Conservation (phyloP, 2,113 vertebrate genomes). For the Halichoerus grypus region DNA sequence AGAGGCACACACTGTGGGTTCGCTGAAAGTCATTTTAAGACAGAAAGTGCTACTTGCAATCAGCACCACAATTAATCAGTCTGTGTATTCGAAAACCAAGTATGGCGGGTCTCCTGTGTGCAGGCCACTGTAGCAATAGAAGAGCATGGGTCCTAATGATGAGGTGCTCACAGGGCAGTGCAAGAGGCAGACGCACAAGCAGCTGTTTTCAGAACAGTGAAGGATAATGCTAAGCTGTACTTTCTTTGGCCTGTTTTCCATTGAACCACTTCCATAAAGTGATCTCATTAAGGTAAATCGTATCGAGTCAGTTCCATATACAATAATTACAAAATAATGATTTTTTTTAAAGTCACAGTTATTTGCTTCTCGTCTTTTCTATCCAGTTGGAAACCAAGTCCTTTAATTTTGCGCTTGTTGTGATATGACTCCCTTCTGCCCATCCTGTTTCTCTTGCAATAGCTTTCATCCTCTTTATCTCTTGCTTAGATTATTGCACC, state of each 20-base stretch:
- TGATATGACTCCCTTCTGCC: background rate
- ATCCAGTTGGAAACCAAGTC: background rate
- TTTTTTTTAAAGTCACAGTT: background rate
- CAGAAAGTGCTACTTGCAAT: background rate
- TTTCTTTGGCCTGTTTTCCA: background rate
- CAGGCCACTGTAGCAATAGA: fast-evolving
- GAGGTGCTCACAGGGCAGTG: fast-evolving
- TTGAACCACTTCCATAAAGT: background rate
- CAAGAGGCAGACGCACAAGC: background rate
- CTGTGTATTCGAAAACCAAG: background rate
- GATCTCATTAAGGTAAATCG: constrained; percentile 6
- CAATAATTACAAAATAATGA: background rate
- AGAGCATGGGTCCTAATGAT: fast-evolving
- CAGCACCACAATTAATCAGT: background rate
- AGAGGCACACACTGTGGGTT: background rate
- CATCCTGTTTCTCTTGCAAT: background rate
- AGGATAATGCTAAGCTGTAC: background rate
- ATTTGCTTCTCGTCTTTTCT: background rate
- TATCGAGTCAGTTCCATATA: background rate
- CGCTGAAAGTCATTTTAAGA: background rate
- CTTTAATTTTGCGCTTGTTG: background rate
- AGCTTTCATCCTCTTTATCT: background rate
- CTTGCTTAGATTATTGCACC: background rate
- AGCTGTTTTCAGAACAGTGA: background rate
- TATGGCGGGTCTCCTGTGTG: background rate